Conservation (phyloP, 2,113 vertebrate genomes). For the Meles meles region DNA sequence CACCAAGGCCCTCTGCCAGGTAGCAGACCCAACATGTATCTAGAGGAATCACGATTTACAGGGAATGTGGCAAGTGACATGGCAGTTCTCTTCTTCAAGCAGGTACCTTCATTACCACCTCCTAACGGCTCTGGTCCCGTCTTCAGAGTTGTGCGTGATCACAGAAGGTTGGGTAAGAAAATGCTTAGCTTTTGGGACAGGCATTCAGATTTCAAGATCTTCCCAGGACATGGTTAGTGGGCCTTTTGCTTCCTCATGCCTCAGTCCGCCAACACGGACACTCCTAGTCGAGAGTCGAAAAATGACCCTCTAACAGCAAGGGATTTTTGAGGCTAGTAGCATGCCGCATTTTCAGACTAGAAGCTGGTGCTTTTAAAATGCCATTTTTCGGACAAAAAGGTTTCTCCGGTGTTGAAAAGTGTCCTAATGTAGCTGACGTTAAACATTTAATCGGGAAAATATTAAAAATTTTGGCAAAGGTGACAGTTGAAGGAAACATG, state of each 20-base stretch:
- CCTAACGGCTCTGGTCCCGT: not conserved
- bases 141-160: not conserved
- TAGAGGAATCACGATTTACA: not conserved
- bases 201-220: not conserved
- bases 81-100: not conserved
- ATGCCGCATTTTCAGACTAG: not conserved
- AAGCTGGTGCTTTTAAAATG: slow-evolving; percentile 47
- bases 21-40: not conserved
- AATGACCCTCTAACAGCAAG: not conserved
- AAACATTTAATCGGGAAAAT: slow-evolving; percentile 50
- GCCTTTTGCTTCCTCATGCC: not conserved
- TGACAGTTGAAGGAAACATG: not conserved
- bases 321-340: not conserved
- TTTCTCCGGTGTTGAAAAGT: not conserved
- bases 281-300: not conserved
- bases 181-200: not conserved
- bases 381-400: slow-evolving; percentile 41
- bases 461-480: slow-evolving; percentile 38
- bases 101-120: not conserved
- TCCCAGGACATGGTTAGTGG: not conserved
- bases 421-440: slow-evolving; percentile 24
- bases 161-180: not conserved
- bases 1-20: not conserved
- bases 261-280: not conserved
- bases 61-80: not conserved